phyloP scores from a whole-genome alignment of 2,888 invertebrate species.

The Melipona beecheii region DNA sequence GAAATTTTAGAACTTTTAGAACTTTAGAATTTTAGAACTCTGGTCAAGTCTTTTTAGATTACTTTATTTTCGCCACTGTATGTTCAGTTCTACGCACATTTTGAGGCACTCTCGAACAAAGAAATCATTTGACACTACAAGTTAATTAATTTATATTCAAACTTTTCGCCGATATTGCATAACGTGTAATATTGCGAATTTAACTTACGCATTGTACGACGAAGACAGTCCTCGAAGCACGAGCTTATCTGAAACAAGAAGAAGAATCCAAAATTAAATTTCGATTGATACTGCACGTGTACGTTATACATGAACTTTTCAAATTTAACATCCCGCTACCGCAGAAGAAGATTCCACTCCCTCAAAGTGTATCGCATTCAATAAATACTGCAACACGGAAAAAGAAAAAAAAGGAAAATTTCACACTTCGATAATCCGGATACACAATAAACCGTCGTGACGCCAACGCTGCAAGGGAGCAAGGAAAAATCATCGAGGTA shows the following conservation, averaged over 20 bases:
- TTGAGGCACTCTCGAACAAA: too few species aligned
- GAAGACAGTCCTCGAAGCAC: neutral
- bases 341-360: neutral
- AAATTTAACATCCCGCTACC: neutral
- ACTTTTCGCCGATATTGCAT: too few species aligned
- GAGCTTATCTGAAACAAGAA: neutral
- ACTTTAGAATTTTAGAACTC: too few species aligned
- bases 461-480: neutral
- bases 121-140: too few species aligned
- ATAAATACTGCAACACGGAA: neutral
- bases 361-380: neutral
- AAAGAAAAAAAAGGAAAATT: neutral
- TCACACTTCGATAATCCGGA: neutral
- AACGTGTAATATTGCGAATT: neutral
- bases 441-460: neutral
- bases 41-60: too few species aligned
- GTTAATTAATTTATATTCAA: too few species aligned
- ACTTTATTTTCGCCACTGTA: too few species aligned
- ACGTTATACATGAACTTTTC: accelerated
- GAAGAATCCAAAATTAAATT: neutral
- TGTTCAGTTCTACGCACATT: too few species aligned
- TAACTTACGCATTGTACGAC: neutral
- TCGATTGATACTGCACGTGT: neutral
- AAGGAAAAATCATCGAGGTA: neutral
- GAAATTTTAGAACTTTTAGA: too few species aligned